Evolutionary conservation across 2,113 vertebrate species (phyloP).

Genomic region (Procapra przewalskii): DNA sequence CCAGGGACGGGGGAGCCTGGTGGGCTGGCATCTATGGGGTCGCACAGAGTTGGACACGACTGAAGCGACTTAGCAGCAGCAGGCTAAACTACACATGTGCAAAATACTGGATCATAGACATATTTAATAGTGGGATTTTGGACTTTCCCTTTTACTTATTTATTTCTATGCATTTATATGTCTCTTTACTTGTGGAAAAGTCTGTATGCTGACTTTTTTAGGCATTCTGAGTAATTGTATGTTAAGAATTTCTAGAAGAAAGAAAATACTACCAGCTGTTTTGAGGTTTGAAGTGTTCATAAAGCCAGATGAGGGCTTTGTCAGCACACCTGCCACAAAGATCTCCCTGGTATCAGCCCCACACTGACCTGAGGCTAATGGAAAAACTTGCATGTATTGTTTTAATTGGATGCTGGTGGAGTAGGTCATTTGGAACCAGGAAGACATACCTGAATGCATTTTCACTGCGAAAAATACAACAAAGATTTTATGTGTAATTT

Average conservation of each 20-base stretch:
- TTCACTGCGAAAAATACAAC: neutral
- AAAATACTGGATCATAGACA: neutral
- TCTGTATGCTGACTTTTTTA: neutral
- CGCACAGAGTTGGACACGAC: too few species aligned
- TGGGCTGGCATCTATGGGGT: too few species aligned
- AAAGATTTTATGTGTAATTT: neutral
- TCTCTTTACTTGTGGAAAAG: neutral
- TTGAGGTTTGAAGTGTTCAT: neutral
- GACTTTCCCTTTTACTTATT: neutral
- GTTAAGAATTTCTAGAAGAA: neutral
- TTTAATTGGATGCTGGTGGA: slow-evolving; percentile 12
- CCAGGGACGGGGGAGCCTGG: too few species aligned
- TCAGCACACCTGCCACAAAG: neutral
- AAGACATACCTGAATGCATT: neutral
- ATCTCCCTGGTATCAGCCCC: neutral
- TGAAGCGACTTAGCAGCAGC: too few species aligned
- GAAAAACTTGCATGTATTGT: neutral
- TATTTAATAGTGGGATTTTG: neutral
- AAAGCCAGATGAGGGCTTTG: neutral
- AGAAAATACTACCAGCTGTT: neutral
- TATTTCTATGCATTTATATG: neutral
- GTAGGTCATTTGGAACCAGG: neutral
- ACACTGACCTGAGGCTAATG: neutral
- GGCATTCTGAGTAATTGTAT: neutral
- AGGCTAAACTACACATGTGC: neutral